A percentile compares a stretch with the other conserved stretches of the same genome.
Evolutionary conservation across 2,113 vertebrate genomes (phyloP).

Genomic region (Halichoeres trimaculatus): DNA sequence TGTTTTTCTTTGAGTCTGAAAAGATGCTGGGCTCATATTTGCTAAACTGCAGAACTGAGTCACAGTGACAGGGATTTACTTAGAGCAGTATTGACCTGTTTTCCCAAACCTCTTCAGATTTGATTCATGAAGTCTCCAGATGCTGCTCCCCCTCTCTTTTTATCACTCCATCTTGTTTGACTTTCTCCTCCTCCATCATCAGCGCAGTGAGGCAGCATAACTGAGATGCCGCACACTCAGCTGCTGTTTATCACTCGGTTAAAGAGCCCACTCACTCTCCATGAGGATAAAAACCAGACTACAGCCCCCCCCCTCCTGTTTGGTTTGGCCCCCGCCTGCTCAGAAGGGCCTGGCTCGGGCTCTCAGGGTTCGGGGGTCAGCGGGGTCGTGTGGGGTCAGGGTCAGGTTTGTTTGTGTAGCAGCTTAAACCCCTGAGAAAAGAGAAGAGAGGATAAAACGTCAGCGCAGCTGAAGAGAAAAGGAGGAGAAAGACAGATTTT

Average conservation of each 20-base stretch:
- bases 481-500: not conserved
- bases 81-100: no score
- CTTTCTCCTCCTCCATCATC: not conserved
- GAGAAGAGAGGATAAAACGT: slow-evolving; percentile 8
- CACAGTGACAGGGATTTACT: no score
- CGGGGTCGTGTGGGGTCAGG: slow-evolving; percentile 20
- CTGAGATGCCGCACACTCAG: slow-evolving; percentile 25
- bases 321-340: slow-evolving; percentile 31
- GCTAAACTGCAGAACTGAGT: no score
- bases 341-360: not conserved
- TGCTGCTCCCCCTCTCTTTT: not conserved
- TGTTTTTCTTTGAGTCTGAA: no score
- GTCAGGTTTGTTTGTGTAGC: slow-evolving; percentile 42
- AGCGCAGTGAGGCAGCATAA: not conserved
- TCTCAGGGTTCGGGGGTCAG: slow-evolving; percentile 1
- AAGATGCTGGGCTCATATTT: no score
- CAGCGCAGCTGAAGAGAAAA: not conserved
- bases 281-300: slow-evolving; percentile 51
- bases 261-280: slow-evolving; percentile 3
- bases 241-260: slow-evolving; percentile 31
- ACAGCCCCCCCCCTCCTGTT: slow-evolving; percentile 16
- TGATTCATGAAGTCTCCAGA: not conserved
- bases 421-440: slow-evolving; percentile 31
- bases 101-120: no score
- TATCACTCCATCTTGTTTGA: not conserved